Base-by-base conservation (phyloP, 30 jellyfish, hydroid and myxozoan species). In the Nemopilema nomurai region DNA sequence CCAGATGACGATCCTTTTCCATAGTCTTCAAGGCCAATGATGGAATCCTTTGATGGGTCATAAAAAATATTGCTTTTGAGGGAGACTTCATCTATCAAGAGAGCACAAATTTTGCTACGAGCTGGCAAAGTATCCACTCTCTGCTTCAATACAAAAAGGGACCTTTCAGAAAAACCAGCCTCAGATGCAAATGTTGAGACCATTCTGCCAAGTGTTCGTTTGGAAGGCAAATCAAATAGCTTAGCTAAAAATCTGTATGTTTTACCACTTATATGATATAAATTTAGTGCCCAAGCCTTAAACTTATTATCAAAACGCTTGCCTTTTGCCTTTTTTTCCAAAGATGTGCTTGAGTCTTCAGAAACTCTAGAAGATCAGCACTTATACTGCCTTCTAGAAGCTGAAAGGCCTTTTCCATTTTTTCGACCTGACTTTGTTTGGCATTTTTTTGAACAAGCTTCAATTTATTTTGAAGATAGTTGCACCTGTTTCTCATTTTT, bases 71-170 rank as follows among this genome's bases (percentile, higher is more conserved):
- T 41, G 57, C 57, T 41, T 25, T 64, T 64, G 30, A 64, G 31
- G 74, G 74, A 64, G 31, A 64, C 31, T 25, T 64, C 74, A 64
- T 64, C 28, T n/a, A n/a, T n/a, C n/a, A n/a, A n/a, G n/a, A n/a
- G n/a, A n/a, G n/a, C n/a, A n/a, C n/a, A n/a, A n/a, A n/a, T n/a
- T n/a, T n/a, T n/a, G n/a, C n/a, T n/a, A n/a, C n/a, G n/a, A n/a
- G n/a, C n/a, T 20, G 74, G 74, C 31, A 64, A 25, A 21, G 30
- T 64, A 20, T 64, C 74, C 31, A 64, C 74, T 18, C 74, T 21
- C 74, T 64, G 74, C 31, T 64, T 64, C 31, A 20, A 64, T 3
- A 64, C 74, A 64, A 25, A 64, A 20, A 64, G 74, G 74, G 74
- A 64, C 31, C 31, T 64, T 25, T 20, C 74, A 64, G 74, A 64